Evolutionary conservation across 1,140 invertebrate genomes (phyloP), one percentile per base, ranked within the genome.

Genomic region (Holotrichia oblita): DNA sequence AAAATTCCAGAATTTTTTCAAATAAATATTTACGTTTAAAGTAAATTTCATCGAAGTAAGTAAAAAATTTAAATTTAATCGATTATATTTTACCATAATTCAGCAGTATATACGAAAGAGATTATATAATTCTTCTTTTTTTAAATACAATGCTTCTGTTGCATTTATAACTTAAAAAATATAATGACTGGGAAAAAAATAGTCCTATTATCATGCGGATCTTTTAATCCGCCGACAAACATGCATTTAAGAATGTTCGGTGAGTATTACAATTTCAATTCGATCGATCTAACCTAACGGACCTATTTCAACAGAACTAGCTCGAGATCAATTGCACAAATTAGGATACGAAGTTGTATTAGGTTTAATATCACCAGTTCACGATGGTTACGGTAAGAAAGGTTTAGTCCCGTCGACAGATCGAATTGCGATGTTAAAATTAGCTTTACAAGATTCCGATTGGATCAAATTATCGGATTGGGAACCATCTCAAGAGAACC

Each of bases 231-330:
- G 14, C 94, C 96, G 10, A 99, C 98, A 14, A 95, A 95, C 84
- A 98, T 99, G 96, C 98, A 99, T 89, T 89, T 99, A 79, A 89
- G 98, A 87, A 95, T 99, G 94, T 98, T 99, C 89, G 97, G 97
- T 98, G 91, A 92, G 92, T 89, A 81, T 78, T 10, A 41, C 6
- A 22, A 76, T 10, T 44, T 9, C 22, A 61, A 17, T 69, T 20
- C 48, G 6, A 8, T 24, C 61, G 14, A 73, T n/a, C 73, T 73
- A 34, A 77, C 22, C 79, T 77, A 77, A 69, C 22, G 10, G 10
- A 22, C 3, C 41, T 80, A 40, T 76, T 90, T 89, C 80, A n/a
- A n/a, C 87, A 98, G 97, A 99, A 91, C 92, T 98, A 78, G 97
- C 97, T 0, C 90, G 92, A 84, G 97, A 99, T 89, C 92, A 95